Evolutionary conservation across 2,797 vertebrate genomes (phyloP).

Genomic region (Rhabdomys pumilio): DNA sequence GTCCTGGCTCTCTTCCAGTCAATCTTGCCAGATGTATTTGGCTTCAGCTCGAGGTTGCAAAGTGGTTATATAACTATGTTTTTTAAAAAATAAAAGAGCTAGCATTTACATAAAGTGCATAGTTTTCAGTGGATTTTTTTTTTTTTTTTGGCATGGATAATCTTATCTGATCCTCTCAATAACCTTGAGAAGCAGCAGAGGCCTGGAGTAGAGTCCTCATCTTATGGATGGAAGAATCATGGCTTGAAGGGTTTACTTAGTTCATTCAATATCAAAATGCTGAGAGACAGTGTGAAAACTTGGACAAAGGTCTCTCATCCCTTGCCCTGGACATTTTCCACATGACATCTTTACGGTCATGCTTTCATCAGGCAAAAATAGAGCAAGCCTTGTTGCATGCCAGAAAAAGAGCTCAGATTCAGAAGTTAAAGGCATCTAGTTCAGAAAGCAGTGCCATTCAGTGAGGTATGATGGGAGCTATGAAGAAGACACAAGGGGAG

Average conservation of each 20-base stretch:
- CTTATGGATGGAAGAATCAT: background rate
- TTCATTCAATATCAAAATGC: background rate
- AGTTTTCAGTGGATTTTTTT: conserved; percentile 58
- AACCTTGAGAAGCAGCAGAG: conserved; percentile 50
- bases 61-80: conserved; percentile 65
- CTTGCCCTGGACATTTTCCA: conserved; percentile 32
- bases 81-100: background rate
- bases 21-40: conserved; percentile 69
- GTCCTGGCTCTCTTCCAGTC: conserved; percentile 60
- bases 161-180: conserved; percentile 42
- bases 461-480: background rate
- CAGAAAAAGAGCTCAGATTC: background rate
- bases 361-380: background rate
- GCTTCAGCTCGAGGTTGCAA: conserved; percentile 42
- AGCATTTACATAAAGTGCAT: conserved; percentile 62
- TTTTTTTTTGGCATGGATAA: conserved; percentile 27
- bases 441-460: background rate
- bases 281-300: background rate
- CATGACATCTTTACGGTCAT: background rate
- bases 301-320: background rate
- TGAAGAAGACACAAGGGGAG: background rate
- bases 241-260: background rate
- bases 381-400: background rate
- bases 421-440: background rate
- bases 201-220: background rate